Conservation (phyloP, 2,113 vertebrate species). For the Podarcis raffonei region DNA sequence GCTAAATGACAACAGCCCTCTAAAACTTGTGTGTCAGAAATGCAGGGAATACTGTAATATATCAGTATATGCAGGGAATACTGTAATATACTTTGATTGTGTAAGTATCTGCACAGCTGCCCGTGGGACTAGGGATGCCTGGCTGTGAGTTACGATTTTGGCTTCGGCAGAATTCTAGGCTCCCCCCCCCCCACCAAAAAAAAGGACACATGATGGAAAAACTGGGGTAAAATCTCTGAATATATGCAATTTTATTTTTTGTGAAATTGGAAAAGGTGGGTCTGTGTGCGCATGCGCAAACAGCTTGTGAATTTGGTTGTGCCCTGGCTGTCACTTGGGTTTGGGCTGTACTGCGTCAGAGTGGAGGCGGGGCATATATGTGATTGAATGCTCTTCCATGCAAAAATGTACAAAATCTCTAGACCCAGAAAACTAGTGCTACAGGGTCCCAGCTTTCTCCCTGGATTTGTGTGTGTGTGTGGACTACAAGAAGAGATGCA, state of each 20-base stretch:
- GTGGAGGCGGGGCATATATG: neutral
- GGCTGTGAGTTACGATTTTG: no score
- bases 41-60: no score
- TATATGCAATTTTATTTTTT: neutral
- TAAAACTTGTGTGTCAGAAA: no score
- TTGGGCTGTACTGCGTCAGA: neutral
- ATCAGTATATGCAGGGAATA: no score
- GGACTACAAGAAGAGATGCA: neutral
- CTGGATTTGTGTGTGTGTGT: neutral
- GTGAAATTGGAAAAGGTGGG: no score
- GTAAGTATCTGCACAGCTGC: no score
- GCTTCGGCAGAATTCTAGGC: neutral
- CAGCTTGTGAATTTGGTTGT: neutral
- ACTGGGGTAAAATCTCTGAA: neutral
- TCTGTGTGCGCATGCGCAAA: neutral
- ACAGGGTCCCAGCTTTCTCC: no score
- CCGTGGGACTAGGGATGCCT: no score
- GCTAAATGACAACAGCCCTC: no score
- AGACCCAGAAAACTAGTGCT: neutral
- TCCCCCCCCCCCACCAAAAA: no score
- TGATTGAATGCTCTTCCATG: neutral
- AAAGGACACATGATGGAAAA: no score
- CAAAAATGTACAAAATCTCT: neutral
- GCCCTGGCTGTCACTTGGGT: neutral
- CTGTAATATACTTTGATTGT: no score